Percentiles rank a stretch among this genome's conserved stretches.
phyloP scores from a whole-genome alignment of 2,888 invertebrate species.

The Hydrotaea diabolus region DNA sequence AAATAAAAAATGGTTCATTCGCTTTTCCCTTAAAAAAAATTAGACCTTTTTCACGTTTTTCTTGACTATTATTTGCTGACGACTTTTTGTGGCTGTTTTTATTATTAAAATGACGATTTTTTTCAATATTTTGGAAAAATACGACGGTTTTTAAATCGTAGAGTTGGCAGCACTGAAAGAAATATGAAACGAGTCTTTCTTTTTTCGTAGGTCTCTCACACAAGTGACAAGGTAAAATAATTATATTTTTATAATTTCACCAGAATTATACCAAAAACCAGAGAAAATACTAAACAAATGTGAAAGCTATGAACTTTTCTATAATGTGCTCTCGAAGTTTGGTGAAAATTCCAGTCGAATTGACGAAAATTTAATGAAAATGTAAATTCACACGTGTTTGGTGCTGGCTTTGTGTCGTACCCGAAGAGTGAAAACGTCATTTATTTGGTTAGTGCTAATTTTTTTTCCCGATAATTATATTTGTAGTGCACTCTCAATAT shows the following conservation, averaged over 20 bases:
- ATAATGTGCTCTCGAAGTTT: not conserved
- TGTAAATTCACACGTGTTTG: constrained; percentile 75
- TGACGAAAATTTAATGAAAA: constrained; percentile 10
- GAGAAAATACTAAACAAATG: not conserved
- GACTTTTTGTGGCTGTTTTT: too few species aligned
- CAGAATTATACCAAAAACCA: not conserved
- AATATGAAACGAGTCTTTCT: constrained; percentile 69
- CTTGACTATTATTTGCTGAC: too few species aligned
- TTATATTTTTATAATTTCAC: constrained; percentile 44
- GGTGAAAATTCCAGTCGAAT: not conserved
- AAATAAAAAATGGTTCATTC: too few species aligned
- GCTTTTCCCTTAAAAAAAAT: too few species aligned
- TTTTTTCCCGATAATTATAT: constrained; percentile 53
- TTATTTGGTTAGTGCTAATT: constrained; percentile 28
- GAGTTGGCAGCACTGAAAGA: constrained; percentile 60
- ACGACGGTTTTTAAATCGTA: too few species aligned
- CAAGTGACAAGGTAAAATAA: constrained; percentile 78
- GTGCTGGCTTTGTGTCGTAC: not conserved
- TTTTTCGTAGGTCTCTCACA: constrained; percentile 76
- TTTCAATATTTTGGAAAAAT: constrained; percentile 34
- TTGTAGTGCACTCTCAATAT: constrained; percentile 72
- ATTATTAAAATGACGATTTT: too few species aligned
- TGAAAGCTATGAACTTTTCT: not conserved
- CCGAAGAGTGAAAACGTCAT: constrained; percentile 41
- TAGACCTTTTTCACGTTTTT: too few species aligned